Evolutionary conservation across 2,797 vertebrate species (phyloP), one percentile per base, ranked within the genome.

Genomic region (Xenentodon cancila): DNA sequence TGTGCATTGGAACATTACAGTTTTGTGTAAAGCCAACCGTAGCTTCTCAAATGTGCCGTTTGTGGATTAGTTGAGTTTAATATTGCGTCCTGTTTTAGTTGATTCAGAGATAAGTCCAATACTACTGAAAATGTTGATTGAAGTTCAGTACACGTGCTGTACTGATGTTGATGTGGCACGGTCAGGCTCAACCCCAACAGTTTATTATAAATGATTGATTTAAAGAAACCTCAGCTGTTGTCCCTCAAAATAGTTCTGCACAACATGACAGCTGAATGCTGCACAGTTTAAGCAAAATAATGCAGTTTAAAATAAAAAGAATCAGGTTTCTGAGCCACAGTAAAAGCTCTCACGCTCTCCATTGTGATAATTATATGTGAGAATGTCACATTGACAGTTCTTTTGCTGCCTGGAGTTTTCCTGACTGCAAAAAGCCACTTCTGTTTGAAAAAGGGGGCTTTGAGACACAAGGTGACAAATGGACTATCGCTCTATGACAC

Each of bases 401-500:
- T 18, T 52, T 32, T 8, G 17, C 44, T 27, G 9, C 25, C 42
- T 51, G 7, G n/a, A 67, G 54, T 42, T 44, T 44, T 32, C 16
- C 32, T 32, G 52, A 32, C 63, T 40, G 16, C 40, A 18, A 22
- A 46, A 60, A 45, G 11, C 45, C 11, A 19, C 8, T 52, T 37
- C 19, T 62, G 7, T 30, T 53, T 16, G 5, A 37, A 22, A 15
- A 34, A n/a, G 27, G 6, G 15, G 43, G 51, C 20, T 40, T 64
- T 64, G 12, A 64, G 22, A 64, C 45, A 48, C 20, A 54, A 48
- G 32, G 42, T 55, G 34, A 30, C 34, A 43, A 56, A 56, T 49
- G 34, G 45, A 30, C 47, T 21, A 2, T 19, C 27, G 22, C 49
- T 53, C 45, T 49, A 9, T 25, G n/a, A 42, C 20, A 55, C n/a